Evolutionary conservation across 2,888 invertebrate species (phyloP).

Genomic region (Acrobasis suavella): DNA sequence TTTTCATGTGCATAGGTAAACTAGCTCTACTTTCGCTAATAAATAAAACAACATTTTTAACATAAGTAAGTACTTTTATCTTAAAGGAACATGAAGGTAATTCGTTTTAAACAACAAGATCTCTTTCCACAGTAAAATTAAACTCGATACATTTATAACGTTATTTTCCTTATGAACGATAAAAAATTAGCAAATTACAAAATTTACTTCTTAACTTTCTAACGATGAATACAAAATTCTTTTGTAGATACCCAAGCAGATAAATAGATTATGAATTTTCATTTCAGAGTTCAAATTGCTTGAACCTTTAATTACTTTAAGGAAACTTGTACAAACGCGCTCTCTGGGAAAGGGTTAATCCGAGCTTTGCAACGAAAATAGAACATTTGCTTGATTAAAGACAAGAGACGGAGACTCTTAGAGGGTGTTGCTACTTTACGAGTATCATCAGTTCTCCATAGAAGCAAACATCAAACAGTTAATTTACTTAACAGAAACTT

Average conservation of each 20-base stretch:
- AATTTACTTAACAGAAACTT: slow-evolving; percentile 33
- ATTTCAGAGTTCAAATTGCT: slow-evolving; percentile 64
- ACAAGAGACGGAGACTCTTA: slow-evolving; percentile 46
- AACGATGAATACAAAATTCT: slow-evolving; percentile 42
- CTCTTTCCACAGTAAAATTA: not conserved
- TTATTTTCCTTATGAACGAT: slow-evolving; percentile 29
- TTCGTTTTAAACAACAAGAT: not conserved
- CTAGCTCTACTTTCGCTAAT: no score
- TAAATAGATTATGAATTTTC: slow-evolving; percentile 68
- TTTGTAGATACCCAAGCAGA: slow-evolving; percentile 49
- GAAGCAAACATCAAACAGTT: slow-evolving; percentile 39
- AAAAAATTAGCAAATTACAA: slow-evolving; percentile 32
- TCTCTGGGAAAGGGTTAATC: slow-evolving; percentile 59
- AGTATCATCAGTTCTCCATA: slow-evolving; percentile 38
- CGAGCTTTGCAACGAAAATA: slow-evolving; percentile 63
- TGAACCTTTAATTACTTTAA: slow-evolving; percentile 72
- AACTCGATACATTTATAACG: slow-evolving; percentile 6
- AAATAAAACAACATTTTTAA: not conserved
- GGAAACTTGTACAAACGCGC: slow-evolving; percentile 67
- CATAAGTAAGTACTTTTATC: not conserved
- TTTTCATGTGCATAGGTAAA: not conserved
- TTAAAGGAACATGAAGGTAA: no score
- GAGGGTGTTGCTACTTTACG: slow-evolving; percentile 41
- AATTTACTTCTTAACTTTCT: slow-evolving; percentile 33
- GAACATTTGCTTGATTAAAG: slow-evolving; percentile 65